These are phyloP conservation scores for Syngnathus floridae DNA, from an alignment of 2,113 vertebrate genomes.

Conservation along the genomic window DNA sequence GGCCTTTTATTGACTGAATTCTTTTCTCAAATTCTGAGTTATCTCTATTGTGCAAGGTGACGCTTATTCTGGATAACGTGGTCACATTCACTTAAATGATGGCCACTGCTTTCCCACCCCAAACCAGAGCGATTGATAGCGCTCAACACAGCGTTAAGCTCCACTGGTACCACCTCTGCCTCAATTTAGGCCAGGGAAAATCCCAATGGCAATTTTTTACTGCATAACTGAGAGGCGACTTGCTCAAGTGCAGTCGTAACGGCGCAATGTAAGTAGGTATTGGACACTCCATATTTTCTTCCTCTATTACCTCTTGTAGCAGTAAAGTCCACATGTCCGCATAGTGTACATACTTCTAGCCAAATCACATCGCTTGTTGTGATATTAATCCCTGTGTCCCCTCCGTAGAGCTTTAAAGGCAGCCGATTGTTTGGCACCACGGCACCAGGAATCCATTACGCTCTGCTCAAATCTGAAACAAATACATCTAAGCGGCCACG, in stretches of 20 bases:
- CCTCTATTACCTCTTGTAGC: neutral
- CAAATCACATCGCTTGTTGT: conserved; percentile 3
- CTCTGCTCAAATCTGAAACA: conserved; percentile 69
- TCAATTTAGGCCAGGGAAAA: no score
- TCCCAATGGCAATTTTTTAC: no score
- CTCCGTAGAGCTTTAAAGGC: conserved; percentile 59
- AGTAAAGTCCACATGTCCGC: neutral
- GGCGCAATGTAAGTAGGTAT: neutral
- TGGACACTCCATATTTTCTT: neutral
- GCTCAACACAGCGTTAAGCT: neutral
- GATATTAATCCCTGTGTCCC: conserved; percentile 27
- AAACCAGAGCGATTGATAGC: no score
- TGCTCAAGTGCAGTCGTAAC: neutral
- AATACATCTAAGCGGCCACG: conserved; percentile 7
- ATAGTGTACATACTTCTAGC: neutral
- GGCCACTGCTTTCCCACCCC: no score
- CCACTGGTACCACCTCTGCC: neutral
- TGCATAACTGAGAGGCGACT: neutral
- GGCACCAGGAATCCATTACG: conserved; percentile 78
- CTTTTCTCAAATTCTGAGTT: neutral
- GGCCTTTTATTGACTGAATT: no score
- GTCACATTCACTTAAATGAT: no score
- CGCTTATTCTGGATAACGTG: no score
- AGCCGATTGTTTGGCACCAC: conserved; percentile 52
- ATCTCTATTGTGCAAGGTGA: neutral